phyloP scores from a whole-genome alignment of 1,140 invertebrate genomes.

The Leptinotarsa lineolata region DNA sequence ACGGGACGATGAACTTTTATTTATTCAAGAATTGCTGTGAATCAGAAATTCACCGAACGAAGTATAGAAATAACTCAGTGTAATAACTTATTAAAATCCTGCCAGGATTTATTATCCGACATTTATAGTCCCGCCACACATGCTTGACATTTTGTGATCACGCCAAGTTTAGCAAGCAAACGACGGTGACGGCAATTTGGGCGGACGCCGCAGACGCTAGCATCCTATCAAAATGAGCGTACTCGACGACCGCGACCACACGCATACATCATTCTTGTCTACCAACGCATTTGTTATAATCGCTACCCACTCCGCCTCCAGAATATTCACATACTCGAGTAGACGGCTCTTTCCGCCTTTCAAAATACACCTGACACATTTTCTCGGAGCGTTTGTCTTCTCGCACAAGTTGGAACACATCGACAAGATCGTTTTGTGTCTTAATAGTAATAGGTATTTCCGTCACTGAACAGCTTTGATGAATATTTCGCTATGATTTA shows the following conservation, averaged over 20 bases:
- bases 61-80: too few relatives aligned
- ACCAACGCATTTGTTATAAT: conserved; percentile 20
- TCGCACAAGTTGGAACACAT: neutral
- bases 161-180: conserved; percentile 25
- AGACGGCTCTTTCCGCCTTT: conserved; percentile 18
- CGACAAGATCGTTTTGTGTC: neutral
- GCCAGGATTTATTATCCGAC: conserved; percentile 14
- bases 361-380: neutral
- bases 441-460: conserved; percentile 9
- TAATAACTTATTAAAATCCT: neutral
- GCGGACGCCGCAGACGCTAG: conserved; percentile 14
- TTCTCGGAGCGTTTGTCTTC: neutral
- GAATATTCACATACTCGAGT: conserved; percentile 15
- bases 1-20: too few relatives aligned
- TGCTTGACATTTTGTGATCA: conserved; percentile 18
- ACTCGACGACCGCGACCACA: conserved; percentile 20
- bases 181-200: conserved; percentile 17
- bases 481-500: too few relatives aligned
- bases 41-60: too few relatives aligned
- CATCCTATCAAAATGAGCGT: conserved; percentile 14
- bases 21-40: too few relatives aligned
- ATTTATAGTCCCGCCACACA: conserved; percentile 9
- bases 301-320: conserved; percentile 2
- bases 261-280: conserved; percentile 23
- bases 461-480: neutral